Conservation (phyloP, 2,888 invertebrate genomes). For the Ctena decussata region DNA sequence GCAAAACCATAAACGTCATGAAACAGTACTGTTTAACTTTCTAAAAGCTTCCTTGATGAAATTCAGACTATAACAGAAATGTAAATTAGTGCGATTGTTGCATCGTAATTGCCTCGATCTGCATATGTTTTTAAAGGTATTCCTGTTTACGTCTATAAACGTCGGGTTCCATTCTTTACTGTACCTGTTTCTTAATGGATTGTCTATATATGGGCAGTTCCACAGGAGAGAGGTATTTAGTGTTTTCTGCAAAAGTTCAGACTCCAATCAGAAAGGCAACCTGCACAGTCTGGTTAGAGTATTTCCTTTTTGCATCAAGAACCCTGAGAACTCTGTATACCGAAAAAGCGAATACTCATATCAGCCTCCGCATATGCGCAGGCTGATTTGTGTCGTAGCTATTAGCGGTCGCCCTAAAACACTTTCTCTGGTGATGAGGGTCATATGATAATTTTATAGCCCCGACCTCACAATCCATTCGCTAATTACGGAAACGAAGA, state of each 20-base stretch:
- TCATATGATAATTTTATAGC: constrained; percentile 13
- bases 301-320: too few relatives aligned
- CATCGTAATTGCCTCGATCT: constrained; percentile 4
- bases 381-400: too few relatives aligned
- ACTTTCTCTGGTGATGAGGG: too few relatives aligned
- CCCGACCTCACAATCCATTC: neutral
- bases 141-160: constrained; percentile 2
- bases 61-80: neutral
- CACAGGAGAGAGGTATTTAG: neutral
- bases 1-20: too few relatives aligned
- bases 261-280: too few relatives aligned
- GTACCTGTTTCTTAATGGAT: neutral
- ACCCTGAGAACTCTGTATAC: too few relatives aligned
- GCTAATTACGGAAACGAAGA: constrained; percentile 6
- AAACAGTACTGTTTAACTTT: neutral
- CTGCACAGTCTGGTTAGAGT: too few relatives aligned
- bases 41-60: neutral
- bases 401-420: too few relatives aligned
- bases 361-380: too few relatives aligned
- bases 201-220: neutral
- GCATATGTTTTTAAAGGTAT: constrained; percentile 5
- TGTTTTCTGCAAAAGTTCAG: neutral
- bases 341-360: too few relatives aligned
- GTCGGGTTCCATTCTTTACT: neutral
- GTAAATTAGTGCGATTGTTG: neutral